Percentiles rank a stretch among this genome's conserved stretches.
phyloP scores from a whole-genome alignment of 2,113 vertebrate species.

The Heloderma charlesbogerti region DNA sequence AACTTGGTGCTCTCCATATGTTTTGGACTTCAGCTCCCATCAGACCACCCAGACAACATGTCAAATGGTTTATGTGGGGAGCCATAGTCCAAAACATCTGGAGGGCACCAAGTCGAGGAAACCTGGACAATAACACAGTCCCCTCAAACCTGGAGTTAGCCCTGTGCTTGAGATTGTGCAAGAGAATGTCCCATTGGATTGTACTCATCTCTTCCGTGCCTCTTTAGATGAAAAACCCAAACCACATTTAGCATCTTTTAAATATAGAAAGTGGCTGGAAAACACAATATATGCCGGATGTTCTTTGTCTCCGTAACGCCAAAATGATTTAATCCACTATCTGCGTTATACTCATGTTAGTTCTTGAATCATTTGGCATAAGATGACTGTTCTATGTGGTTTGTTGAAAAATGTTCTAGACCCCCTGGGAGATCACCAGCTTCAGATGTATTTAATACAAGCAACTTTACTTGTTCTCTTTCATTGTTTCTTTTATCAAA shows the following conservation, averaged over 20 bases:
- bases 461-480: background rate
- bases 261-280: background rate
- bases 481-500: background rate
- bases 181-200: background rate
- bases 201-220: background rate
- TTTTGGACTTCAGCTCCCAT: background rate
- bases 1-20: background rate
- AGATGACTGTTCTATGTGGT: constrained; percentile 1
- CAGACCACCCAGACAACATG: background rate
- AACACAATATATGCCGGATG: background rate
- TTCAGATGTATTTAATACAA: background rate
- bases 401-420: background rate
- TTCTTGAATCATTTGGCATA: constrained; percentile 32
- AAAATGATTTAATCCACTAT: constrained; percentile 37
- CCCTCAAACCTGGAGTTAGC: background rate
- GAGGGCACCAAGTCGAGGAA: background rate
- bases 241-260: background rate
- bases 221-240: background rate
- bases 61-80: no score
- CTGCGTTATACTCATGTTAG: background rate
- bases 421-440: background rate
- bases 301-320: constrained; percentile 24
- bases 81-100: background rate
- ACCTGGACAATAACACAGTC: no score
- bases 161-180: background rate